phyloP scores from a whole-genome alignment of 2,113 vertebrate genomes.

The Cheilinus undulatus region DNA sequence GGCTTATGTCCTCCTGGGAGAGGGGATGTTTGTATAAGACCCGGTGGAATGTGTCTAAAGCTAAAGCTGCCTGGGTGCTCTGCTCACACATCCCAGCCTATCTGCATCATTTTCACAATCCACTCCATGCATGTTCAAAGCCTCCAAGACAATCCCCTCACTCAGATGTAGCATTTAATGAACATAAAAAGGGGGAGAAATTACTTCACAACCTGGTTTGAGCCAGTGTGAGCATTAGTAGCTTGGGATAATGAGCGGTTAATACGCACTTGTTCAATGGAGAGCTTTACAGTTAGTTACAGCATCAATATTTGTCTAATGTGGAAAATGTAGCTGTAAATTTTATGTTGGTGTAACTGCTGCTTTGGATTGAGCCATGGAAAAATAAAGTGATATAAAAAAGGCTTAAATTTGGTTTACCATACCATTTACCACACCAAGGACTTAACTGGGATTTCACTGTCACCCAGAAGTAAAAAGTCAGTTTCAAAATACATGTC shows the following conservation, averaged over 20 bases:
- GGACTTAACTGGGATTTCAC: too few relatives aligned
- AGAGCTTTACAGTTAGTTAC: slow-evolving; percentile 41
- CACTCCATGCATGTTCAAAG: background rate
- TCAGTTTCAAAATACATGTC: too few relatives aligned
- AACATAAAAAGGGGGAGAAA: slow-evolving; percentile 54
- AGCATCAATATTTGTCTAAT: slow-evolving; percentile 46
- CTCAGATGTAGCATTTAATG: slow-evolving; percentile 35
- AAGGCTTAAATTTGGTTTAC: too few relatives aligned
- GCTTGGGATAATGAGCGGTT: slow-evolving; percentile 33
- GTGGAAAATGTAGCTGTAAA: slow-evolving; percentile 47
- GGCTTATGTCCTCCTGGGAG: slow-evolving; percentile 42
- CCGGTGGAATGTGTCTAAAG: slow-evolving; percentile 41
- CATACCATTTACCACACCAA: too few relatives aligned
- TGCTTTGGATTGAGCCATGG: too few relatives aligned
- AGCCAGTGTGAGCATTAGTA: slow-evolving; percentile 31
- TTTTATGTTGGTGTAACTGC: too few relatives aligned
- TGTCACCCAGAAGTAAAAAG: too few relatives aligned
- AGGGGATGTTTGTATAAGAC: slow-evolving; percentile 44
- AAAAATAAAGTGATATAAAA: too few relatives aligned
- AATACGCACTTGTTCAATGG: slow-evolving; percentile 47
- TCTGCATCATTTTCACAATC: slow-evolving; percentile 34
- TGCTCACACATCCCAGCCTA: slow-evolving; percentile 32
- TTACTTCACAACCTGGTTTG: slow-evolving; percentile 25
- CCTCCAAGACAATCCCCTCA: slow-evolving; percentile 28
- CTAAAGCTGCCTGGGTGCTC: slow-evolving; percentile 29